Percentiles rank a stretch among this genome's conserved stretches.
These are phyloP conservation scores for Agonopterix subpropinquella DNA, from an alignment of 2,888 invertebrate species.

Conservation along the genomic window DNA sequence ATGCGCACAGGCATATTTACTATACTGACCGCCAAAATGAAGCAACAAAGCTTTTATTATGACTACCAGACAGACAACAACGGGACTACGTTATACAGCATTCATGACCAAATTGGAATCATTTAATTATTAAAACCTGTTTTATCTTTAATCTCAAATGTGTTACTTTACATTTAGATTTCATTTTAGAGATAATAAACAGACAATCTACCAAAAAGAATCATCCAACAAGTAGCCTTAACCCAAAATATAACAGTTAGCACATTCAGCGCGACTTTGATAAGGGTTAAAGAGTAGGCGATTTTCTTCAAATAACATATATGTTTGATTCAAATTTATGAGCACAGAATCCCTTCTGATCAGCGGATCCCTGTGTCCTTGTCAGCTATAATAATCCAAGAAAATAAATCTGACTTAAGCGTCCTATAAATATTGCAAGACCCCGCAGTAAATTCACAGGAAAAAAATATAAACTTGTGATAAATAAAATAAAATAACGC, in stretches of 20 bases:
- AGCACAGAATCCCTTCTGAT: slow-evolving; percentile 27
- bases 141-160: too few species aligned
- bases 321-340: slow-evolving; percentile 42
- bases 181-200: too few species aligned
- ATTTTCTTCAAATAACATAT: slow-evolving; percentile 29
- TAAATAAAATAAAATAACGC: slow-evolving; percentile 19
- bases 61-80: too few species aligned
- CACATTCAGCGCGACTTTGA: slow-evolving; percentile 31
- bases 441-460: slow-evolving; percentile 21
- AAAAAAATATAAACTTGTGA: slow-evolving; percentile 14
- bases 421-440: slow-evolving; percentile 27
- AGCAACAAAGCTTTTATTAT: too few species aligned
- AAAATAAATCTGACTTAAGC: slow-evolving; percentile 30
- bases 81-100: too few species aligned
- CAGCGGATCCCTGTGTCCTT: slow-evolving; percentile 21
- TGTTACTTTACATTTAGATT: too few species aligned
- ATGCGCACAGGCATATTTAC: too few species aligned
- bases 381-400: slow-evolving; percentile 20
- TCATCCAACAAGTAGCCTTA: too few species aligned
- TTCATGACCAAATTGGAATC: too few species aligned
- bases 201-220: too few species aligned
- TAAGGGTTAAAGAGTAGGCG: slow-evolving; percentile 28
- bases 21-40: too few species aligned
- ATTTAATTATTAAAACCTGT: too few species aligned
- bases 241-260: slow-evolving; percentile 10